Conservation (phyloP, 2,113 vertebrate genomes). For the Argyrosomus japonicus region DNA sequence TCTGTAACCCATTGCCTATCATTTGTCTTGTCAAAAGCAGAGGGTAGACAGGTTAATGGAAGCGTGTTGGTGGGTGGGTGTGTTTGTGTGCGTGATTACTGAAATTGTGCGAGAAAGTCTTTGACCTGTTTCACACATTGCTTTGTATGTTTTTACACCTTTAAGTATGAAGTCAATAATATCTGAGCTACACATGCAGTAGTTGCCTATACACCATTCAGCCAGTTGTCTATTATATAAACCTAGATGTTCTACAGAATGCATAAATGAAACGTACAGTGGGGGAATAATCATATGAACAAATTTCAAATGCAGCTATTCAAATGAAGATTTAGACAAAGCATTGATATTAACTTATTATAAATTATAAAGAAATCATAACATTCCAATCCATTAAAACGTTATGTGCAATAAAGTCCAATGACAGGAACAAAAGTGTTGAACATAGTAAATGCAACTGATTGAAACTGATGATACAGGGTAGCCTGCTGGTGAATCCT, state of each 20-base stretch:
- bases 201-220: not conserved
- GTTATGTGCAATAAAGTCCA: too few species aligned
- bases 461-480: too few species aligned
- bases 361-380: too few species aligned
- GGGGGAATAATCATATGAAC: too few species aligned
- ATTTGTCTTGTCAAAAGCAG: constrained; percentile 42
- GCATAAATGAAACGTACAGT: not conserved
- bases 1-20: constrained; percentile 22
- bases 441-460: too few species aligned
- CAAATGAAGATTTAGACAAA: too few species aligned
- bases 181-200: not conserved
- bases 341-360: too few species aligned
- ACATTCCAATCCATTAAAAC: too few species aligned
- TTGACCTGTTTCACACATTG: constrained; percentile 18
- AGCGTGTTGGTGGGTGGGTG: constrained; percentile 9
- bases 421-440: too few species aligned
- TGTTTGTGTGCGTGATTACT: constrained; percentile 12
- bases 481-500: too few species aligned
- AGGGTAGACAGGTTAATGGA: constrained; percentile 41
- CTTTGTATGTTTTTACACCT: constrained; percentile 1
- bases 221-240: constrained; percentile 7
- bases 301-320: too few species aligned
- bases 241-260: constrained; percentile 6
- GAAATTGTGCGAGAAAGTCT: constrained; percentile 1
- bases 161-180: constrained; percentile 16